Evolutionary conservation across 2,888 invertebrate genomes (phyloP), one percentile per base, ranked within the genome.

Genomic region (Miltochrista miniata): DNA sequence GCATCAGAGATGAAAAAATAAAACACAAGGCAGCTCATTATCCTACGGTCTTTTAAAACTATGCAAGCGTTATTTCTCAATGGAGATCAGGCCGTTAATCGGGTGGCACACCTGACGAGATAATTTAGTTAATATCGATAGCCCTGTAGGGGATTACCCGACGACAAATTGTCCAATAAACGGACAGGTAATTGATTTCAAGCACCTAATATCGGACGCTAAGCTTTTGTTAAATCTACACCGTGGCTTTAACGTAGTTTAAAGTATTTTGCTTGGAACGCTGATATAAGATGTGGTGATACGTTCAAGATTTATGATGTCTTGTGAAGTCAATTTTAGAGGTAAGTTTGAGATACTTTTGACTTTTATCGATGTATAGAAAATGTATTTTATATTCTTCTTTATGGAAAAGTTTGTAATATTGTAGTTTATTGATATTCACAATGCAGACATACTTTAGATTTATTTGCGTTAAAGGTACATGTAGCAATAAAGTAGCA

Each of bases 81-180:
- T 51, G 58, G 51, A 56, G 45, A 59, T 67, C 52, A 62, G 54
- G 43, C 42, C 50, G 50, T 56, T 57, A 59, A 56, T 55, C 52
- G 62, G 56, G 64, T 64, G 61, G 66, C 64, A 68, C 70, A 78
- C 78, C 80, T 86, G 84, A 87, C 79, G 83, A 87, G 83, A 82
- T 85, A 85, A 85, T 87, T 87, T 87, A 83, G 82, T 82, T 82
- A 77, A 77, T 83, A 87, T 87, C 82, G 86, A 92, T 78, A 80
- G 72, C 54, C 45, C 56, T 55, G 56, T 50, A 53, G 43, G 64
- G 81, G 83, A 85, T 92, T 87, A 92, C 79, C 82, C 56, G 81
- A 80, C 87, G 88, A 92, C 92, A 93, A 92, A 93, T 93, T 92
- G 92, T 87, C 85, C 89, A 89, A 92, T 92, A 92, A 87, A 80